These are phyloP conservation scores for Stenchaetothrips biformis DNA, from an alignment of 2,888 invertebrate species.

Conservation along the genomic window DNA sequence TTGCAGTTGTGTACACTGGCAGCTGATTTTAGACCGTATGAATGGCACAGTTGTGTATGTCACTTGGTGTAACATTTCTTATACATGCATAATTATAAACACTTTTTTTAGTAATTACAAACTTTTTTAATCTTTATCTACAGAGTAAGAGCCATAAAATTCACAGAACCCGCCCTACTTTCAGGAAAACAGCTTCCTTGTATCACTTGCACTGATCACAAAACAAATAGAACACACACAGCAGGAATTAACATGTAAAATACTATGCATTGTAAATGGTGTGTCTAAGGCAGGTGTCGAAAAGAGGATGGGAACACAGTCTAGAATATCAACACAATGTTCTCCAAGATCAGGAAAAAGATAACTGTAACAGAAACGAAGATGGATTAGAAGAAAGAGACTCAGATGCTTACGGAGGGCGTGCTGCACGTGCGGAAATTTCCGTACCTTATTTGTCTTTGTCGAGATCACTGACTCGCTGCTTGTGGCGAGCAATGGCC, in stretches of 20 bases:
- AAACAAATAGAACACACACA: not conserved
- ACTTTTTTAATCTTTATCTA: constrained; percentile 5
- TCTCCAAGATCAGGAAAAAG: not conserved
- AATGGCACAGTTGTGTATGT: too few relatives aligned
- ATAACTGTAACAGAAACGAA: not conserved
- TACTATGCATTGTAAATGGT: not conserved
- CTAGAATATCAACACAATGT: not conserved
- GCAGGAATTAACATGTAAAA: not conserved
- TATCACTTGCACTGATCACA: constrained; percentile 3
- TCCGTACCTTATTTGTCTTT: constrained; percentile 31
- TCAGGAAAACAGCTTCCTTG: not conserved
- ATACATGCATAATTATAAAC: not conserved
- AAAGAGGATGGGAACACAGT: constrained; percentile 1
- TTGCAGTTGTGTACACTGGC: too few relatives aligned
- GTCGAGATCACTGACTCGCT: constrained; percentile 47
- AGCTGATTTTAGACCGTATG: too few relatives aligned
- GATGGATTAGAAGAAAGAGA: not conserved
- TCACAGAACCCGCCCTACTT: not conserved
- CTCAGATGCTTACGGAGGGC: not conserved
- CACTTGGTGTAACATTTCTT: too few relatives aligned
- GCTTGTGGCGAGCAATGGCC: constrained; percentile 73
- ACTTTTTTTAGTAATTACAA: not conserved
- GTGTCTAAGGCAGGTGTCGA: not conserved
- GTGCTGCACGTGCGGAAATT: constrained; percentile 34
- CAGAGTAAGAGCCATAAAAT: not conserved